Percentiles rank a stretch among this genome's conserved stretches.
phyloP scores from a whole-genome alignment of 2,888 invertebrate genomes.

The Orthonychiurus folsomi region DNA sequence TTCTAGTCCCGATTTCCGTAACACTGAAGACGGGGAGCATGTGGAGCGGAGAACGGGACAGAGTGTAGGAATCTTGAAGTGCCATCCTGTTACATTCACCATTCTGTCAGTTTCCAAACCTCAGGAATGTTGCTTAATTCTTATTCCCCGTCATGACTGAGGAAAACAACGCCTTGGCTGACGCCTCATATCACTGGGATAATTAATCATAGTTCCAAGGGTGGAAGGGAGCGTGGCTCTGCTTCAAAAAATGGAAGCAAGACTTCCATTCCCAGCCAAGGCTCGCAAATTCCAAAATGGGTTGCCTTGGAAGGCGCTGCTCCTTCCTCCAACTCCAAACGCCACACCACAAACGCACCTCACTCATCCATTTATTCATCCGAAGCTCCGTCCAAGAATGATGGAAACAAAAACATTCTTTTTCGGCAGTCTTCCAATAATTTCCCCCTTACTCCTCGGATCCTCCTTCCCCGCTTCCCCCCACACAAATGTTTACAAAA shows the following conservation, averaged over 20 bases:
- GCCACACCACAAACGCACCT: neutral
- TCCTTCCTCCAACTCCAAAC: neutral
- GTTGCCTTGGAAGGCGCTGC: no score
- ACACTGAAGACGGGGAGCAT: no score
- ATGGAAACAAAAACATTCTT: neutral
- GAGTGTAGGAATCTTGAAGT: no score
- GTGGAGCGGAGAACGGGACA: no score
- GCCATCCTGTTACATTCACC: neutral
- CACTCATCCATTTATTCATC: neutral
- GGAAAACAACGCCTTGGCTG: neutral
- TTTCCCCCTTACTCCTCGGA: neutral
- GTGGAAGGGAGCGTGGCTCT: no score
- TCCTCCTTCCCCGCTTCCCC: no score
- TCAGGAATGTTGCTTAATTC: neutral
- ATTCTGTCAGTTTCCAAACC: neutral
- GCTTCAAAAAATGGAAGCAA: neutral
- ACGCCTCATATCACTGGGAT: neutral
- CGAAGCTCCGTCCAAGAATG: no score
- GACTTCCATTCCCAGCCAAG: neutral
- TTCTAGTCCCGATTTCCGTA: no score
- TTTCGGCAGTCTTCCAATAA: neutral
- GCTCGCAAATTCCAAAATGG: no score
- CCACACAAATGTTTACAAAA: no score
- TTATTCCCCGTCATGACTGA: no score
- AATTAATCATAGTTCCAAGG: neutral